These are phyloP conservation scores for Takifugu bimaculatus DNA, from an alignment of 2,113 vertebrate species.

Conservation along the genomic window DNA sequence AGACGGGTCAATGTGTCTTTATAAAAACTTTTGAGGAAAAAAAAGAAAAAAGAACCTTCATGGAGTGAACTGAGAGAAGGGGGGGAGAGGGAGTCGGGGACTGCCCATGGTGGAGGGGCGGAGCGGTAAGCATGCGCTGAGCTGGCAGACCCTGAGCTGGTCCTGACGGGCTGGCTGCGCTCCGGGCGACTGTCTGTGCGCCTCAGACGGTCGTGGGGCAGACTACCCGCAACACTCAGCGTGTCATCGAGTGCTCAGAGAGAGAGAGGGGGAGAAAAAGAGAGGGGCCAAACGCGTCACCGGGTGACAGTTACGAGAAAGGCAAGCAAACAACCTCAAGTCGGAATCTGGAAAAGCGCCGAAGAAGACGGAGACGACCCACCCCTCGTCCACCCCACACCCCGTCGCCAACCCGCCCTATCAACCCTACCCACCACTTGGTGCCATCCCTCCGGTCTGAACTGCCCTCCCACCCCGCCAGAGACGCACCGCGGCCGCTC, in stretches of 20 bases:
- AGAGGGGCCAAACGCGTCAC: conserved; percentile 5
- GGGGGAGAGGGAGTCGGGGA: conserved; percentile 57
- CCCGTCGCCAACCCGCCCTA: conserved; percentile 57
- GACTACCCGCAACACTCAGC: conserved; percentile 58
- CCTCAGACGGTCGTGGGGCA: conserved; percentile 67
- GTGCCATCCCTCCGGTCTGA: conserved; percentile 62
- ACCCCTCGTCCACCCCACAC: conserved; percentile 38
- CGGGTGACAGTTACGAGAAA: conserved; percentile 24
- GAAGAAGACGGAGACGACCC: conserved; percentile 47
- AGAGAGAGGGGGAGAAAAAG: neutral
- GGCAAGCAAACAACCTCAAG: conserved; percentile 32
- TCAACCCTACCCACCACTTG: conserved; percentile 48
- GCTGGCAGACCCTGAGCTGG: conserved; percentile 76
- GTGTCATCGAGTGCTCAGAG: conserved; percentile 49
- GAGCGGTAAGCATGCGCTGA: conserved; percentile 79
- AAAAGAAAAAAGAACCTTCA: neutral
- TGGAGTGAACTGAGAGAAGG: conserved; percentile 28
- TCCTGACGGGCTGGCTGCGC: conserved; percentile 76
- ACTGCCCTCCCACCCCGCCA: conserved; percentile 55
- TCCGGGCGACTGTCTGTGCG: conserved; percentile 71
- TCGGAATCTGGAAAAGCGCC: conserved; percentile 66
- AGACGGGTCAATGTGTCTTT: too few relatives aligned
- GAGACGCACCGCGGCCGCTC: conserved; percentile 68
- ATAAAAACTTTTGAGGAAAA: neutral
- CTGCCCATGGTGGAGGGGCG: conserved; percentile 70